Base-by-base conservation (phyloP, 2,888 invertebrate species). In the Diaphora mendica region DNA sequence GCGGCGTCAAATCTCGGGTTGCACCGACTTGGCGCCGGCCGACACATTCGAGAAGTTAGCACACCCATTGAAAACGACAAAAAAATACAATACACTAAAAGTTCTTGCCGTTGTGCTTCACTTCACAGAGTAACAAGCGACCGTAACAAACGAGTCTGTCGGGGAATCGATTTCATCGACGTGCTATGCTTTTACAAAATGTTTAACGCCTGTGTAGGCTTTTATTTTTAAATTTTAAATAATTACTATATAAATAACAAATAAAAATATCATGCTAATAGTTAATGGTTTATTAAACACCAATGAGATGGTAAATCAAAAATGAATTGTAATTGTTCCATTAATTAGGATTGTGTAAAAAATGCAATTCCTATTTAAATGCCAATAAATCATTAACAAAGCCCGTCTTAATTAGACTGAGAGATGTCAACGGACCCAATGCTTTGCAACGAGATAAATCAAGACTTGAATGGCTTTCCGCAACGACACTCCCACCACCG, bases 401-500 rank as follows among this genome's bases (percentile, higher is more conserved):
- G 88, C 88, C 87, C 88, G 90, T 91, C 91, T 91, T 94, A 94
- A 94, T 94, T 94, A 94, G 92, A 91, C 81, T 87, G 89, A 88
- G 88, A 89, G 89, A 94, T 91, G 94, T 94, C 94, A 94, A 88
- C 93, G 91, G 78, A 89, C 87, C 80, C 90, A 88, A 91, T 91
- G 89, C 87, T 88, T 86, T 89, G 89, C 90, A 88, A 87, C 83
- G 87, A 89, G 89, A 95, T 95, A 95, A 94, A 95, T 95, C 94
- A 94, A 89, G 88, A 90, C 88, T 89, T 91, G 93, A 94, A 94
- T 94, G 93, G 94, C 93, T 94, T 94, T 93, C 94, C 91, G 90
- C 94, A 91, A 91, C 90, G 93, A 91, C 93, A 93, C 94, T 91
- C 94, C 95, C 92, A 94, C 89, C 90, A 92, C 89, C 92, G 91